These are phyloP conservation scores for Mythimna ferrago DNA, from an alignment of 2,888 invertebrate species.

Conservation along the genomic window DNA sequence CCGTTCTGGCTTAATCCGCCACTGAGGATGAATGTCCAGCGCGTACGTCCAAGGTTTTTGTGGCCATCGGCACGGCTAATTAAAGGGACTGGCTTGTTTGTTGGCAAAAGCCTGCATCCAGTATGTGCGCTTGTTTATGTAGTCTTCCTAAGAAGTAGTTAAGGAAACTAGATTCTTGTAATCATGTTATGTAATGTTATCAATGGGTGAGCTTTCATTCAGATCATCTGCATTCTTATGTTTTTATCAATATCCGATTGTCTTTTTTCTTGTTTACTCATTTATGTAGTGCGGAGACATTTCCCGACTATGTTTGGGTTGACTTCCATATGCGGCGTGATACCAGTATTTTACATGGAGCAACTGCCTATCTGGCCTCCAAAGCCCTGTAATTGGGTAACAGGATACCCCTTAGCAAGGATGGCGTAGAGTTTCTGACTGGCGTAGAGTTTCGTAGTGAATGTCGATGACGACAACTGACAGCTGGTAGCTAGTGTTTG, in stretches of 20 bases:
- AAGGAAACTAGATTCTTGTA: slow-evolving; percentile 14
- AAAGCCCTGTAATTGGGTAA: no score
- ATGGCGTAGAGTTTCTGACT: no score
- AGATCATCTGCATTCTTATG: neutral
- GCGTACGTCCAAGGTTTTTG: slow-evolving; percentile 17
- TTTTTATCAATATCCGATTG: slow-evolving; percentile 17
- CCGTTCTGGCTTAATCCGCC: no score
- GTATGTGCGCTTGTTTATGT: slow-evolving; percentile 16
- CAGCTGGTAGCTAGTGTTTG: no score
- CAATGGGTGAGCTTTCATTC: slow-evolving; percentile 34
- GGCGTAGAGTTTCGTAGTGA: no score
- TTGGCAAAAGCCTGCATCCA: slow-evolving; percentile 29
- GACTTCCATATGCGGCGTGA: no score
- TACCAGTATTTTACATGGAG: no score
- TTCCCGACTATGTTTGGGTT: no score
- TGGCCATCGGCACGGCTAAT: slow-evolving; percentile 32
- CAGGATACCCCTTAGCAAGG: no score
- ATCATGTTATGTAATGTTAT: slow-evolving; percentile 14
- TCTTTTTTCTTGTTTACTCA: neutral
- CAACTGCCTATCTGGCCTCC: no score
- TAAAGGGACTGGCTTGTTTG: slow-evolving; percentile 29
- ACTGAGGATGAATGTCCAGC: slow-evolving; percentile 8
- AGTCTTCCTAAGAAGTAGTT: slow-evolving; percentile 28
- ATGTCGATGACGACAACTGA: no score
- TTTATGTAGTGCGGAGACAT: no score